phyloP scores from a whole-genome alignment of 37 sponge, comb jelly and placozoan species.

The Agelas oroides region DNA sequence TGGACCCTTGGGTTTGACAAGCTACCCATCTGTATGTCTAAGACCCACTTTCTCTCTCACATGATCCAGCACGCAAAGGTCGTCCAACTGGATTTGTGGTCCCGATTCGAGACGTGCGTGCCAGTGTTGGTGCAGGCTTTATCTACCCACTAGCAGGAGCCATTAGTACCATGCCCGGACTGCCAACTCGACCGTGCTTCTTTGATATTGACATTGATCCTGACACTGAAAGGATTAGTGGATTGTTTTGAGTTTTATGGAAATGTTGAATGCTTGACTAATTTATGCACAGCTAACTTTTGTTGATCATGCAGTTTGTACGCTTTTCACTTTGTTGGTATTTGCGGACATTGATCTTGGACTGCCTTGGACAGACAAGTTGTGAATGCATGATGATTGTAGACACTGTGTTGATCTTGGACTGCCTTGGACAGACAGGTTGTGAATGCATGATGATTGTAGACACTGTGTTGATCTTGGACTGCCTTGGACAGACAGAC shows the following conservation, averaged over 20 bases:
- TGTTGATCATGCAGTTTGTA: too few relatives aligned
- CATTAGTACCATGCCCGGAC: constrained; percentile 99
- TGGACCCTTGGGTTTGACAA: constrained; percentile 88
- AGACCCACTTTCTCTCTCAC: constrained; percentile 98
- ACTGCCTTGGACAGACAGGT: too few relatives aligned
- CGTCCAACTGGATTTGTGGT: constrained; percentile 92
- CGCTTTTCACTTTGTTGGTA: too few relatives aligned
- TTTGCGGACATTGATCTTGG: too few relatives aligned
- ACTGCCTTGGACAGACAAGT: too few relatives aligned
- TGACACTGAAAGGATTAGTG: constrained; percentile 89
- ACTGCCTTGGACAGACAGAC: too few relatives aligned
- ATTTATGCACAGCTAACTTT: too few relatives aligned
- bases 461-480: too few relatives aligned
- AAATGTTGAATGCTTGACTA: too few relatives aligned
- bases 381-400: too few relatives aligned
- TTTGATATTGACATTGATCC: constrained; percentile 96
- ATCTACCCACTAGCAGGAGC: constrained; percentile 96
- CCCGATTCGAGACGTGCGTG: constrained; percentile 92
- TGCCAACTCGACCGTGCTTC: constrained; percentile 97
- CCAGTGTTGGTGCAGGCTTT: constrained; percentile 99
- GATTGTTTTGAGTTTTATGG: constrained; percentile 86
- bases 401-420: too few relatives aligned
- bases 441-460: too few relatives aligned
- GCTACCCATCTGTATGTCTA: constrained; percentile 99
- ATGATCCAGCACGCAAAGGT: constrained; percentile 91